Percentiles rank a stretch among this genome's conserved stretches.
Conservation (phyloP, 1,140 invertebrate species). For the Cotesia vestalis region DNA sequence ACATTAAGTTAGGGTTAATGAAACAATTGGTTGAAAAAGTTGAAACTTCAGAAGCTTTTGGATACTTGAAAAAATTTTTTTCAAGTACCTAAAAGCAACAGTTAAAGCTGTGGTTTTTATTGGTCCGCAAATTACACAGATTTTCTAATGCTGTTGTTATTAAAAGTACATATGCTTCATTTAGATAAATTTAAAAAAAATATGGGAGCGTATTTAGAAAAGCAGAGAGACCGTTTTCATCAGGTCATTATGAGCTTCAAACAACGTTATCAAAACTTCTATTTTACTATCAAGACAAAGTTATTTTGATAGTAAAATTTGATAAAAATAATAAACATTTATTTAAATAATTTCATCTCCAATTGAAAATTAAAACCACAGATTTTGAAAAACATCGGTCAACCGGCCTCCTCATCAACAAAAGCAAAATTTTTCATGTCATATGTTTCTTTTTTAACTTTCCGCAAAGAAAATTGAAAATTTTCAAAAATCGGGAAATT, state of each 20-base stretch:
- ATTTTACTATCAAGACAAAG: too few relatives aligned
- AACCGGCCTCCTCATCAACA: not conserved
- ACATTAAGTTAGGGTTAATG: conserved; percentile 29
- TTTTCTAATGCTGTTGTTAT: not conserved
- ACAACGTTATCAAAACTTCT: not conserved
- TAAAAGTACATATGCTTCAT: not conserved
- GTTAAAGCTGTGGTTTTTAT: too few relatives aligned
- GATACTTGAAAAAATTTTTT: too few relatives aligned
- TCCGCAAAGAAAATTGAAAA: too few relatives aligned
- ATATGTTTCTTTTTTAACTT: too few relatives aligned
- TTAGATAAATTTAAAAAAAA: not conserved
- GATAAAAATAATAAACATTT: conserved; percentile 6
- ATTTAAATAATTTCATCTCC: not conserved
- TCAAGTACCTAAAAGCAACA: too few relatives aligned
- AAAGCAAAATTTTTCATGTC: not conserved
- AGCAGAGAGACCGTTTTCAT: not conserved
- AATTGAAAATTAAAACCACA: conserved; percentile 5
- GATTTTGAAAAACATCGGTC: conserved; percentile 1
- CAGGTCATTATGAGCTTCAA: not conserved
- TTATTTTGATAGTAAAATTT: conserved; percentile 1
- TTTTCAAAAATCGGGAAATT: too few relatives aligned
- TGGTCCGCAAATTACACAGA: not conserved
- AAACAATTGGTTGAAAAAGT: conserved; percentile 34
- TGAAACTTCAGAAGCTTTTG: too few relatives aligned
- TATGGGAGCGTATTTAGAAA: not conserved